Conservation (phyloP, 2,797 vertebrate genomes). For the Malurus leucopterus region DNA sequence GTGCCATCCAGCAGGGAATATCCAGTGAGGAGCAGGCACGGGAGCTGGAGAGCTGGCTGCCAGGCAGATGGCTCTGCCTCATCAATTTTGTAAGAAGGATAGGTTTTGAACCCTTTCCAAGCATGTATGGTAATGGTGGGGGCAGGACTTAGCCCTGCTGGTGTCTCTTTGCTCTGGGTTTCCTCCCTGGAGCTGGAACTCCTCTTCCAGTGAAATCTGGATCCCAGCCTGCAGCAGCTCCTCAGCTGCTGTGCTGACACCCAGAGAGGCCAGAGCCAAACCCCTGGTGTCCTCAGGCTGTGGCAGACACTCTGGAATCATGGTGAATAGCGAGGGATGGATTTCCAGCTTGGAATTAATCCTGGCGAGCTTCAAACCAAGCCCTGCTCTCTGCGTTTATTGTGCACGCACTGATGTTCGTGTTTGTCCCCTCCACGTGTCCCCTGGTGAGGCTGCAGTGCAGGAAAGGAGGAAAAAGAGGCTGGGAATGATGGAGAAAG, state of each 20-base stretch:
- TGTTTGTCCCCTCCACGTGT: fast-evolving
- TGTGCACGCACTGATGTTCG: fast-evolving
- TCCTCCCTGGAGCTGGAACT: neutral
- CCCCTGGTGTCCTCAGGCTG: neutral
- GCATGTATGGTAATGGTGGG: neutral
- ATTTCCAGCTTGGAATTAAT: neutral
- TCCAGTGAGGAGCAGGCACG: neutral
- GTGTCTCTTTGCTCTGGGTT: neutral
- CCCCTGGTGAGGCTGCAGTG: neutral
- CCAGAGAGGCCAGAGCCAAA: neutral
- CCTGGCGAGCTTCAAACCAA: neutral
- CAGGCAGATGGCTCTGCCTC: constrained; percentile 25
- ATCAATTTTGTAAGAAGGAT: neutral
- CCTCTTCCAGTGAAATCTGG: neutral
- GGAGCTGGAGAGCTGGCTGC: neutral
- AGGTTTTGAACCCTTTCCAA: neutral
- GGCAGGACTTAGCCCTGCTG: neutral
- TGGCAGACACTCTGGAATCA: neutral
- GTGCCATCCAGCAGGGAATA: neutral
- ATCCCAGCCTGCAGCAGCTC: neutral
- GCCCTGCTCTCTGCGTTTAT: neutral
- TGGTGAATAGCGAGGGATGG: neutral
- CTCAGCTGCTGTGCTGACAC: neutral
- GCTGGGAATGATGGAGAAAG: neutral
- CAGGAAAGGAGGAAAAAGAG: neutral